These are phyloP conservation scores for Astropecten irregularis DNA, from an alignment of 53 echinoderm and acorn worm genomes.

Conservation along the genomic window DNA sequence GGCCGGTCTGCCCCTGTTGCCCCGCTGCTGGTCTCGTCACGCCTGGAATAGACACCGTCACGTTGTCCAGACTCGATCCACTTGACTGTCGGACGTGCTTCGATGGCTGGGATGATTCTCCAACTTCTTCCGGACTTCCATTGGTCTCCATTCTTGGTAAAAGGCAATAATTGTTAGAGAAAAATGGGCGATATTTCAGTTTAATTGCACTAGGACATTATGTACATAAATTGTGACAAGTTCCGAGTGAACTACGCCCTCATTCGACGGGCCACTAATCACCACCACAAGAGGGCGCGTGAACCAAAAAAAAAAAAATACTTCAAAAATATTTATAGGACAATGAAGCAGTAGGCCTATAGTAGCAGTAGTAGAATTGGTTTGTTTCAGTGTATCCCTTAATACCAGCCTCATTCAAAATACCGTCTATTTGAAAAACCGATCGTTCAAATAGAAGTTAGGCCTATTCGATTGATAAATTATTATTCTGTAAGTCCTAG, in stretches of 20 bases:
- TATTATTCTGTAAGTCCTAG: no score
- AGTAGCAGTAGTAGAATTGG: no score
- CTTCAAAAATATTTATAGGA: no score
- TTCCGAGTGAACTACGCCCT: neutral
- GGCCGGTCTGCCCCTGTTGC: neutral
- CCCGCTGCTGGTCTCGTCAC: neutral
- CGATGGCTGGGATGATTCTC: slow-evolving; percentile 18
- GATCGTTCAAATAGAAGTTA: no score
- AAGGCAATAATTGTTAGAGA: neutral
- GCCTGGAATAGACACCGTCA: slow-evolving; percentile 20
- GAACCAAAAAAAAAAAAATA: no score
- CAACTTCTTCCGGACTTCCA: slow-evolving; percentile 61
- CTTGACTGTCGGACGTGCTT: slow-evolving; percentile 51
- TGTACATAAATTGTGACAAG: neutral
- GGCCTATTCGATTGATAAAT: no score
- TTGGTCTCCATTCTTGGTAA: slow-evolving; percentile 70
- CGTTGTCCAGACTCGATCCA: slow-evolving; percentile 54
- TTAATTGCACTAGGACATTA: neutral
- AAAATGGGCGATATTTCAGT: neutral
- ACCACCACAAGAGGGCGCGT: no score
- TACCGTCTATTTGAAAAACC: no score
- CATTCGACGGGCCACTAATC: no score
- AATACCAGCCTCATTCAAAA: no score
- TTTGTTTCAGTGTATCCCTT: no score
- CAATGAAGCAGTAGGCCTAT: no score